Conservation (phyloP, 2,888 invertebrate genomes). For the Drosophila nr. perissopoda region DNA sequence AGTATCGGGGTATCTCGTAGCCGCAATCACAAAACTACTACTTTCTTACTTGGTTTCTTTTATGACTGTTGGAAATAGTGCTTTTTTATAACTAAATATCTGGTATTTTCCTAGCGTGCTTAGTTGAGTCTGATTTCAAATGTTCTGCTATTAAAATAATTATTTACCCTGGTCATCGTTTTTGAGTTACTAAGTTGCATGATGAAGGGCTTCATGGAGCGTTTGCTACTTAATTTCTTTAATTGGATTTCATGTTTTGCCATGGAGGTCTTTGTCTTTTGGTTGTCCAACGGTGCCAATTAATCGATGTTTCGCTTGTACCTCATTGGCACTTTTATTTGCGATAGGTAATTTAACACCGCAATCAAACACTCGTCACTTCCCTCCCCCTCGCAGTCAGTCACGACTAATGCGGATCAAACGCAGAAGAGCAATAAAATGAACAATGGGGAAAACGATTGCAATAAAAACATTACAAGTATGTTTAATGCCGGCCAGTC, state of each 20-base stretch:
- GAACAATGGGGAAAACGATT: conserved; percentile 10
- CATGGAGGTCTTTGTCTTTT: conserved; percentile 11
- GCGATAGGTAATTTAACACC: conserved; percentile 40
- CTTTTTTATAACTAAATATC: background rate
- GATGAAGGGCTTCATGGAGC: conserved; percentile 65
- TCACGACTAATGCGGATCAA: conserved; percentile 62
- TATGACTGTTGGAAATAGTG: background rate
- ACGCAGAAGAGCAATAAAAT: conserved; percentile 24
- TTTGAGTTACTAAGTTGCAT: conserved; percentile 4
- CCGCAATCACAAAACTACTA: background rate
- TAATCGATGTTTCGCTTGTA: conserved; percentile 15
- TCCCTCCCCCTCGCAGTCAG: conserved; percentile 6
- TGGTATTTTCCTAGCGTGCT: background rate
- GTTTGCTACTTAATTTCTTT: conserved; percentile 76
- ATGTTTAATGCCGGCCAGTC: background rate
- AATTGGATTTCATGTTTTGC: conserved; percentile 72
- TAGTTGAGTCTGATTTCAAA: background rate
- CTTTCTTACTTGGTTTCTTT: background rate
- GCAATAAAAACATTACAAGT: conserved; percentile 20
- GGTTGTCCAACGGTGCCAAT: conserved; percentile 18
- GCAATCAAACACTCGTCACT: conserved; percentile 57
- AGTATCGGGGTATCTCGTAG: background rate
- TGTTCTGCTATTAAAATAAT: background rate
- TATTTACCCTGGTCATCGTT: background rate
- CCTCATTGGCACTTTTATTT: conserved; percentile 36